Evolutionary conservation across 2,888 invertebrate genomes (phyloP).

Genomic region (Lordiphosa andalusiaca): DNA sequence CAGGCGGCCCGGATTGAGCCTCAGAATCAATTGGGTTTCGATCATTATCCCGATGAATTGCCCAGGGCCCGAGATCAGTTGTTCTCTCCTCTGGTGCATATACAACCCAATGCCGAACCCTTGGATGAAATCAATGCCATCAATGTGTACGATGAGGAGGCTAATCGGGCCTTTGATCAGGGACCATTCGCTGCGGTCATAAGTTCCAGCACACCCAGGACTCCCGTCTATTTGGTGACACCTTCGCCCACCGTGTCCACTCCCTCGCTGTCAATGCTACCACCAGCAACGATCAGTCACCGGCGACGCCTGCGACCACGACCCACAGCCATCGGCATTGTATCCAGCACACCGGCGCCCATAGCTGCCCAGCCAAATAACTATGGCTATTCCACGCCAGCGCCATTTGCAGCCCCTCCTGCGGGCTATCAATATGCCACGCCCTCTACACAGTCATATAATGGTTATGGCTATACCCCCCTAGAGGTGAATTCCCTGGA

Average conservation of each 20-base stretch:
- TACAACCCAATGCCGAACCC: slow-evolving; percentile 73
- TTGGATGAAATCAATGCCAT: slow-evolving; percentile 60
- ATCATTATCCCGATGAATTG: slow-evolving; percentile 78
- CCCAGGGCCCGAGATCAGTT: slow-evolving; percentile 50
- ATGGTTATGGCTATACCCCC: slow-evolving; percentile 55
- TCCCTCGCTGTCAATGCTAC: slow-evolving; percentile 65
- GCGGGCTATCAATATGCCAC: slow-evolving; percentile 67
- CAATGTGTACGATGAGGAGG: slow-evolving; percentile 57
- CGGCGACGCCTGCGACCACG: slow-evolving; percentile 65
- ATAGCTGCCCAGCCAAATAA: slow-evolving; percentile 53
- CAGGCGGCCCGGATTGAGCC: slow-evolving; percentile 78
- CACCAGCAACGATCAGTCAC: slow-evolving; percentile 62
- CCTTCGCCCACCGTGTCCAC: slow-evolving; percentile 20
- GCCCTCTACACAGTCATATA: slow-evolving; percentile 60
- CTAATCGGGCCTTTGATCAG: slow-evolving; percentile 52
- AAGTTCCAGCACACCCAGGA: slow-evolving; percentile 43
- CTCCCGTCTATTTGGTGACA: slow-evolving; percentile 15
- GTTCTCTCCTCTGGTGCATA: slow-evolving; percentile 60
- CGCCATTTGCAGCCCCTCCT: slow-evolving; percentile 63
- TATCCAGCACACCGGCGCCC: slow-evolving; percentile 68
- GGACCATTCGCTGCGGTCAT: slow-evolving; percentile 49
- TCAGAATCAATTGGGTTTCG: slow-evolving; percentile 77
- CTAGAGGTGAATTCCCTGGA: slow-evolving; percentile 68
- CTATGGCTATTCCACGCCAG: slow-evolving; percentile 68
- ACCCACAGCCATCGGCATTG: slow-evolving; percentile 64